Evolutionary conservation across 2,113 vertebrate species (phyloP).

Genomic region (Scomber colias): DNA sequence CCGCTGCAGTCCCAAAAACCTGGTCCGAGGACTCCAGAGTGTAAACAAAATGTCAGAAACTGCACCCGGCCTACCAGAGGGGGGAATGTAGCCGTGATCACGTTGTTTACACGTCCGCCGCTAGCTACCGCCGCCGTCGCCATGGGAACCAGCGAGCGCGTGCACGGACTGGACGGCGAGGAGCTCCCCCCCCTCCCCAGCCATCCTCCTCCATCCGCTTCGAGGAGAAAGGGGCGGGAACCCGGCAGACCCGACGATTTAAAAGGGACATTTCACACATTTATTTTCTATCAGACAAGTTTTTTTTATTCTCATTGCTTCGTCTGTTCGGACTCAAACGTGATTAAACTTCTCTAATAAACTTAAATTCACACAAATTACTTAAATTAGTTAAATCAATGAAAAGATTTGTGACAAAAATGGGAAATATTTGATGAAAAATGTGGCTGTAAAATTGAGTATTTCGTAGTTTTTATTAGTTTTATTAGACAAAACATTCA

Average conservation of each 20-base stretch:
- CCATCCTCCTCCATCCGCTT: not conserved
- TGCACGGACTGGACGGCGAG: not conserved
- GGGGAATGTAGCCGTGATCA: slow-evolving; percentile 57
- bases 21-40: slow-evolving; percentile 71
- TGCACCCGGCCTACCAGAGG: slow-evolving; percentile 74
- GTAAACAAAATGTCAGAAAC: slow-evolving; percentile 76
- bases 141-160: slow-evolving; percentile 10
- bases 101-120: slow-evolving; percentile 52
- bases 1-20: slow-evolving; percentile 61
- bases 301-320: not conserved
- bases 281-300: no score
- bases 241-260: not conserved
- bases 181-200: no score
- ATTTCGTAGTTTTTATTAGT: no score
- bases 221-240: slow-evolving; percentile 2
- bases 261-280: not conserved
- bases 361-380: no score
- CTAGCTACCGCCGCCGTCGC: slow-evolving; percentile 1
- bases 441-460: no score
- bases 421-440: no score
- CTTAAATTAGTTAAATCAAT: no score
- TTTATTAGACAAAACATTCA: no score
- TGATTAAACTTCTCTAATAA: no score
- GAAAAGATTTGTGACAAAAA: no score
- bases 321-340: not conserved